These are phyloP conservation scores for Danionella cerebrum DNA, from an alignment of 2,113 vertebrate species.

Conservation along the genomic window DNA sequence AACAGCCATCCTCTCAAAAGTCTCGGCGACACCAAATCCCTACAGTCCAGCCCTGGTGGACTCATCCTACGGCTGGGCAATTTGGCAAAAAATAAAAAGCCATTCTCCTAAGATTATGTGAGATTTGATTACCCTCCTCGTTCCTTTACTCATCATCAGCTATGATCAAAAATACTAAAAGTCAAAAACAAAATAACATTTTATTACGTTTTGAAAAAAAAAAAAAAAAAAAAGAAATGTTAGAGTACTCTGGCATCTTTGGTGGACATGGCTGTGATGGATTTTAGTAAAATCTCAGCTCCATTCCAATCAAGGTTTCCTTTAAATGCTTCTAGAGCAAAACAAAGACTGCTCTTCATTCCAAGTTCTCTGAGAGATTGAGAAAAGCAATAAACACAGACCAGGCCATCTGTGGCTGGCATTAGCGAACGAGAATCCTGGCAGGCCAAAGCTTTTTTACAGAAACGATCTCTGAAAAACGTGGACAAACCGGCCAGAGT, in stretches of 20 bases:
- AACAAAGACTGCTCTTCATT: slow-evolving; percentile 43
- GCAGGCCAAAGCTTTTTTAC: not conserved
- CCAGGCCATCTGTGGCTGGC: not conserved
- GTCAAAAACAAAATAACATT: too few species aligned
- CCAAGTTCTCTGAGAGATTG: not conserved
- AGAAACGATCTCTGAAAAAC: not conserved
- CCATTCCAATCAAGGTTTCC: slow-evolving; percentile 41
- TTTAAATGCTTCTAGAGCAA: slow-evolving; percentile 57
- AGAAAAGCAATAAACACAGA: slow-evolving; percentile 7
- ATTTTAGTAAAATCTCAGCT: too few species aligned
- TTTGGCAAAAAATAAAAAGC: too few species aligned
- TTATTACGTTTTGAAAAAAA: too few species aligned
- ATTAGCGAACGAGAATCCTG: slow-evolving; percentile 10
- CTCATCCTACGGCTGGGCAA: too few species aligned
- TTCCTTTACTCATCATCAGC: too few species aligned
- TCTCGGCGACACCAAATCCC: slow-evolving; percentile 57
- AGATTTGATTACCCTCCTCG: too few species aligned
- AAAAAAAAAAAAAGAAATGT: too few species aligned
- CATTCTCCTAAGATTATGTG: too few species aligned
- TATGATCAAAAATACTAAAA: too few species aligned
- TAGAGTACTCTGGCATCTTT: too few species aligned
- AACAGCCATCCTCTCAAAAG: slow-evolving; percentile 64
- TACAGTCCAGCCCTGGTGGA: slow-evolving; percentile 49
- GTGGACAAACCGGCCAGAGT: not conserved
- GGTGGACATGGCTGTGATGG: too few species aligned